Base-by-base conservation (phyloP, 2,797 vertebrate species). In the Anolis apletophallus region DNA sequence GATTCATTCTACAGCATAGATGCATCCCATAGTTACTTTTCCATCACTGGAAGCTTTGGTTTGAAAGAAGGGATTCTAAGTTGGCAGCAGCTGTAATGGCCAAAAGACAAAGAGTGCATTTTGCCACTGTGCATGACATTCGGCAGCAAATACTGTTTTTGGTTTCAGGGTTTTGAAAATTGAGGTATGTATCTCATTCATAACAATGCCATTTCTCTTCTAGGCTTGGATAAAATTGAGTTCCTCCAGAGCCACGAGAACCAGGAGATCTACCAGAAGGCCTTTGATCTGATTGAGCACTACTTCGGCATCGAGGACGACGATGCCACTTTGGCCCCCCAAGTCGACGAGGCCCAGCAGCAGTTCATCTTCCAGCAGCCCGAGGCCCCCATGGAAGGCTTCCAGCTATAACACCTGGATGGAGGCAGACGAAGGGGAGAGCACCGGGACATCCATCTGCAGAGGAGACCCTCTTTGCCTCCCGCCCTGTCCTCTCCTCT, bases 241-340 rank as follows among this genome's bases (percentile, higher is more conserved):
- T 99, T 99, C 91, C 97, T 99, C 3, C 99, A 99, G 96, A 99
- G 98, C 96, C 99, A 99, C 0, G 98, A 99, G 95, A 99, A 99
- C 96, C 98, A 99, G 92, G 98, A 99, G 94, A 99, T 99, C 95
- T 99, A 99, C 97, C 99, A 99, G 97, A 99, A 99, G 95, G 99
- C 99, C 73, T 99, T 99, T 12, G 98, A 99, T 90, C 92, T 99
- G 76, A 99, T 99, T 0, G 99, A 99, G 97, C 98, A 99, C 94
- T 99, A 99, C 93, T 99, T 99, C 3, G 98, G 98, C 0, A 98
- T 98, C 80, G 99, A 99, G 91, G 99, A 99, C 0, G 99, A 99
- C n/a, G 98, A 98, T 85, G 94, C 96, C 0, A 94, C 94, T 71
- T 95, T 99, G 76, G 98, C 98, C 26, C 98, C 99, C 3, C 98